Evolutionary conservation across 1,140 invertebrate species (phyloP).

Genomic region (Agraylea sexmaculata): DNA sequence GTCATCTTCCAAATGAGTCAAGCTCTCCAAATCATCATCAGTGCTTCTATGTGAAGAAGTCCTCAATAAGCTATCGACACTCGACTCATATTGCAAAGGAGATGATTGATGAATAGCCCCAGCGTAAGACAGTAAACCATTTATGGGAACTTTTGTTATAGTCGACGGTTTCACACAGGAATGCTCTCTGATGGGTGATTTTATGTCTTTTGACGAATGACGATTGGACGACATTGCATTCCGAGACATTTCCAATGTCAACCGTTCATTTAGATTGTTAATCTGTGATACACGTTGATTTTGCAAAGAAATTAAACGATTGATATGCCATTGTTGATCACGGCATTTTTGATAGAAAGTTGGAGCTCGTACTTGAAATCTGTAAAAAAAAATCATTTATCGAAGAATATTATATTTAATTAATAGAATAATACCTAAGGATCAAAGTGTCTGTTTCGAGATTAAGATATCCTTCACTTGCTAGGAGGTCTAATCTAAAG

Average conservation of each 20-base stretch:
- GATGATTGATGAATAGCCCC: too few species aligned
- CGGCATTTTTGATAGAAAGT: conserved; percentile 88
- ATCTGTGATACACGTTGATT: conserved; percentile 70
- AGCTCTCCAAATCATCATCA: too few species aligned
- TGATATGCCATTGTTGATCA: conserved; percentile 91
- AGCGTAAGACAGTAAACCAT: too few species aligned
- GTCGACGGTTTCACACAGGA: too few species aligned
- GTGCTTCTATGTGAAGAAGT: too few species aligned
- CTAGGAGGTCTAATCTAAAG: conserved; percentile 79
- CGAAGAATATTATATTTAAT: conserved; percentile 10
- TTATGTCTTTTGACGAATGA: too few species aligned
- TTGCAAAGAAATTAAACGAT: conserved; percentile 69
- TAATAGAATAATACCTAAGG: conserved; percentile 41
- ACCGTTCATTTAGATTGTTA: conserved; percentile 73
- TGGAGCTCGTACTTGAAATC: conserved; percentile 85
- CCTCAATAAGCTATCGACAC: too few species aligned
- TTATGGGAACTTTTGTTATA: too few species aligned
- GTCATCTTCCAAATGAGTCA: too few species aligned
- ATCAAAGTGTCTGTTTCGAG: conserved; percentile 63
- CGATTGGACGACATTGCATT: conserved; percentile 45
- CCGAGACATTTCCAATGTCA: conserved; percentile 59
- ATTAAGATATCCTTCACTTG: conserved; percentile 79
- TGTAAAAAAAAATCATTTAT: conserved; percentile 25
- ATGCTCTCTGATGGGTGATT: too few species aligned
- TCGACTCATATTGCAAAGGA: too few species aligned